phyloP scores from a whole-genome alignment of 2,113 vertebrate genomes.

The Xenotilapia caudafasciata region DNA sequence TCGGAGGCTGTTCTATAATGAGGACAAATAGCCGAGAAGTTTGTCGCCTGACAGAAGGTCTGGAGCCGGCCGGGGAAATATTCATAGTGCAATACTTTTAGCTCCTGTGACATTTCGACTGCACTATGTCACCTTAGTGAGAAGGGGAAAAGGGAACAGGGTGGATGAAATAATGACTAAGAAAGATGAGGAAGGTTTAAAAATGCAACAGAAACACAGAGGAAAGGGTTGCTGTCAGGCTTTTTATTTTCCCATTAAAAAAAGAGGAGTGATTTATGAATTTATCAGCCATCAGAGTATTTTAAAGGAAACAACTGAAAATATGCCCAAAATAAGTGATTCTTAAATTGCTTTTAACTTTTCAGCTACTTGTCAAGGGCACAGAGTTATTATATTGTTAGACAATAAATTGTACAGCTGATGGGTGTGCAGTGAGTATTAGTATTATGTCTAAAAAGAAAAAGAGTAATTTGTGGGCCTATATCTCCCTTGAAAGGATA shows the following conservation, averaged over 20 bases:
- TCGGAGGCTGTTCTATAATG: constrained; percentile 54
- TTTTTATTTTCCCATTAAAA: background rate
- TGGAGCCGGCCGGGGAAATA: constrained; percentile 25
- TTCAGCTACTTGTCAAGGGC: background rate
- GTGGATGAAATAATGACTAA: background rate
- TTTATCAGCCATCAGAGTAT: background rate
- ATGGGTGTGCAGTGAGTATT: background rate
- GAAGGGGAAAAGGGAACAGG: background rate
- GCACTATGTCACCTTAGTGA: background rate
- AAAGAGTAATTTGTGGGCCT: background rate
- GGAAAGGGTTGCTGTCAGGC: background rate
- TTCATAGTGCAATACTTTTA: constrained; percentile 14
- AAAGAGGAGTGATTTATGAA: background rate
- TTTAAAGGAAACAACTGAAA: background rate
- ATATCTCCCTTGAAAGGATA: background rate
- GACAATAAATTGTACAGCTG: background rate
- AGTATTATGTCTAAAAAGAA: background rate
- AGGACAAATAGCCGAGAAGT: constrained; percentile 59
- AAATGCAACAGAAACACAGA: background rate
- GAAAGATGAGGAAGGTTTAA: background rate
- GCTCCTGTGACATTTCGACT: constrained; percentile 22
- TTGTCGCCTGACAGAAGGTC: constrained; percentile 35
- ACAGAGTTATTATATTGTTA: background rate
- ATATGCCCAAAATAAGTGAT: background rate
- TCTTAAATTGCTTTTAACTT: background rate